Evolutionary conservation across 2,888 invertebrate genomes (phyloP), one percentile per base, ranked within the genome.

Genomic region (Gastracanthus pulcherrimus): DNA sequence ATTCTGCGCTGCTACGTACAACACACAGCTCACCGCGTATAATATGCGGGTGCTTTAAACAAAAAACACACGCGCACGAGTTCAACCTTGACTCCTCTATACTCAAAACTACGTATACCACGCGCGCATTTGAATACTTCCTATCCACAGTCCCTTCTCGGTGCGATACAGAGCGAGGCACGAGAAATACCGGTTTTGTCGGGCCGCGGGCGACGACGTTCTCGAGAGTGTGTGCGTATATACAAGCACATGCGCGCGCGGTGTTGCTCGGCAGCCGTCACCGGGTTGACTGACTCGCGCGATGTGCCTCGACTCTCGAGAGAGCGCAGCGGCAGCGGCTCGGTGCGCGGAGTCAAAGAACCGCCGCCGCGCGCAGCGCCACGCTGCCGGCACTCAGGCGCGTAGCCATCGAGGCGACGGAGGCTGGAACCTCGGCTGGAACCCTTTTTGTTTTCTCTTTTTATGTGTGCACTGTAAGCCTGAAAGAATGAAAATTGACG

Each of bases 201-300:
- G 13, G 16, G 31, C 31, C 16, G 31, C 29, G n/a, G n/a, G 29
- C 60, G 60, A 34, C 34, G 34, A 19, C 62, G 4, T 11, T 19
- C 34, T 19, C 19, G 62, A 19, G 62, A 31, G 36, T 23, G n/a
- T 16, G 0, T 29, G 26, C 29, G 55, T 23, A 19, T 55, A 6
- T 58, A 58, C 26, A 29, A 29, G n/a, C 58, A 3, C 29, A 29
- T 11, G n/a, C 72, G 81, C 58, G 80, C 71, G 70, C 84, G 85
- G 86, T 86, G 86, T 86, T 82, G 82, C 83, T 84, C 77, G 83
- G 82, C 77, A 86, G 87, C 88, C 89, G 89, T 88, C 90, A 89
- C 89, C 88, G 91, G 88, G 91, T 91, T 91, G 90, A 91, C 91
- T 91, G 91, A 91, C 90, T 90, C 88, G 84, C 86, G 84, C 85